Evolutionary conservation across 2,888 invertebrate species (phyloP).

Genomic region (Pyrgus malvae): DNA sequence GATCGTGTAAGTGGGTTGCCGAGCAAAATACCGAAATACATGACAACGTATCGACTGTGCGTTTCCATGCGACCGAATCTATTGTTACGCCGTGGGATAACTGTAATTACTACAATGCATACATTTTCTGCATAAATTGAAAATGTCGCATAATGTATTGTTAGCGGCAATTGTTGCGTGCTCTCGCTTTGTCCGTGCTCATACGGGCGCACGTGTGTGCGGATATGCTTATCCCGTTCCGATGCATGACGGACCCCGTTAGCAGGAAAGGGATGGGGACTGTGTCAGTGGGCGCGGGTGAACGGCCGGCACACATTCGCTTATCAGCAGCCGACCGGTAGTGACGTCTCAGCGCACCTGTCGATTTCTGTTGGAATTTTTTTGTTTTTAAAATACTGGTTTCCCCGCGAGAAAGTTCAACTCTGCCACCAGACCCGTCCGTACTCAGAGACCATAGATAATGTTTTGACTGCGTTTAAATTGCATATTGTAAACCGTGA

Average conservation of each 20-base stretch:
- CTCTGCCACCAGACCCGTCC: slow-evolving; percentile 35
- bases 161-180: slow-evolving; percentile 51
- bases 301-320: slow-evolving; percentile 77
- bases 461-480: slow-evolving; percentile 15
- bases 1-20: slow-evolving; percentile 30
- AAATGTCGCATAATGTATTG: slow-evolving; percentile 59
- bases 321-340: slow-evolving; percentile 71
- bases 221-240: slow-evolving; percentile 44
- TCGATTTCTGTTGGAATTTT: slow-evolving; percentile 49
- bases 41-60: slow-evolving; percentile 31
- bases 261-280: slow-evolving; percentile 55
- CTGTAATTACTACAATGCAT: slow-evolving; percentile 54
- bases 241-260: slow-evolving; percentile 30
- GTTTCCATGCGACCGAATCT: slow-evolving; percentile 40
- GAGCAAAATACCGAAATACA: slow-evolving; percentile 36
- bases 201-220: slow-evolving; percentile 19
- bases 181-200: slow-evolving; percentile 47
- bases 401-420: slow-evolving; percentile 32
- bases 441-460: slow-evolving; percentile 29
- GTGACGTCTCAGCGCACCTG: slow-evolving; percentile 65
- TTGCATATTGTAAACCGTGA: slow-evolving; percentile 14
- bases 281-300: slow-evolving; percentile 75
- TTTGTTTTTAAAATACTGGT: slow-evolving; percentile 29
- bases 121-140: slow-evolving; percentile 57
- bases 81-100: slow-evolving; percentile 47